These are phyloP conservation scores for Actinernus sp. DNA, from an alignment of 92 coral and sea anemone species.

Conservation along the genomic window DNA sequence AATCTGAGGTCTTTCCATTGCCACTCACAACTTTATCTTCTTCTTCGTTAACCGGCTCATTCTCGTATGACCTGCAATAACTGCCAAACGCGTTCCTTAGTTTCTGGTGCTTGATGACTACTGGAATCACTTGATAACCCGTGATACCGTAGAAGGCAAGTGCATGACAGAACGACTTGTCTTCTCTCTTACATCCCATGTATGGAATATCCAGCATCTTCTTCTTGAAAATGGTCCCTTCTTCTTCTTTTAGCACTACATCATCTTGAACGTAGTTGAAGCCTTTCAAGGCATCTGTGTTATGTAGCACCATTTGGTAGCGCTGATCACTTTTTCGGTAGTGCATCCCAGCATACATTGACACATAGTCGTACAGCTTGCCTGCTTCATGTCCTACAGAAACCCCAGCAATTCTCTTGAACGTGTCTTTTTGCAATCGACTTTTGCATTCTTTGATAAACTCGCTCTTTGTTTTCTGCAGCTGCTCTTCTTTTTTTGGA, in stretches of 20 bases:
- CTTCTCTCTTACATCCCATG: too few relatives aligned
- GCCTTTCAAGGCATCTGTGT: conserved; percentile 30
- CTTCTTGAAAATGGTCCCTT: background rate
- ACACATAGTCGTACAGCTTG: conserved; percentile 12
- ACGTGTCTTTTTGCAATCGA: conserved; percentile 1
- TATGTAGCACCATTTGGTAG: conserved; percentile 53
- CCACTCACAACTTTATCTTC: too few relatives aligned
- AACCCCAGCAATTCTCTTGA: conserved; percentile 43
- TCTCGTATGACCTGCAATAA: too few relatives aligned
- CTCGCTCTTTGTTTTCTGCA: background rate
- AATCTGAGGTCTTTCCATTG: too few relatives aligned
- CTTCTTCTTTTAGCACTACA: conserved; percentile 11
- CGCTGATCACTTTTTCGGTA: conserved; percentile 37
- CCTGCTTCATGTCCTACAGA: conserved; percentile 37
- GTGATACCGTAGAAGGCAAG: conserved; percentile 40
- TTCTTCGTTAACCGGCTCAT: too few relatives aligned
- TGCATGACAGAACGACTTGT: conserved; percentile 45
- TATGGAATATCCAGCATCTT: conserved; percentile 6
- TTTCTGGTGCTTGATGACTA: conserved; percentile 23
- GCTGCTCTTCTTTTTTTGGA: conserved; percentile 2
- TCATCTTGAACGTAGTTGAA: conserved; percentile 53
- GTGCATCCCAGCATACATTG: conserved; percentile 18
- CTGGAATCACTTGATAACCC: conserved; percentile 47
- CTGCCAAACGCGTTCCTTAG: conserved; percentile 18
- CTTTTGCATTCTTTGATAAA: conserved; percentile 26